Evolutionary conservation across 2,113 vertebrate species (phyloP).

Genomic region (Chloropsis hardwickii): DNA sequence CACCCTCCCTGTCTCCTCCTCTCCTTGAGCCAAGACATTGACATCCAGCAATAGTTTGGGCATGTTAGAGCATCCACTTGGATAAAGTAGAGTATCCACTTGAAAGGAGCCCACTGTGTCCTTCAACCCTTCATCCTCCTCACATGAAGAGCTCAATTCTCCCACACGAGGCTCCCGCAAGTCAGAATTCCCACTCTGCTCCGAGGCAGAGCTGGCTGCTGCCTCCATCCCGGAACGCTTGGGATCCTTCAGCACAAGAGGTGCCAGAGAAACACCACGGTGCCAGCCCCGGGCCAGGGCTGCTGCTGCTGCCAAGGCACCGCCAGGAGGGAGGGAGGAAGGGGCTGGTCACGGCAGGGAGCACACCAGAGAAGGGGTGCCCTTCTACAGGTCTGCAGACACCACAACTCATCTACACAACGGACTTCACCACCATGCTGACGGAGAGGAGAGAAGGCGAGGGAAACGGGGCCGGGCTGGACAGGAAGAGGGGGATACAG

Average conservation of each 20-base stretch:
- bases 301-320: not conserved
- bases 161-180: not conserved
- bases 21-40: not conserved
- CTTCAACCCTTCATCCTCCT: not conserved
- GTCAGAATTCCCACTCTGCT: not conserved
- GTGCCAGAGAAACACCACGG: not conserved
- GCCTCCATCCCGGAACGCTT: not conserved
- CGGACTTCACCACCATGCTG: slow-evolving; percentile 85
- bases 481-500: slow-evolving; percentile 65
- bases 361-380: slow-evolving; percentile 12
- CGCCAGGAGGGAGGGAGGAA: not conserved
- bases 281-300: not conserved
- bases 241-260: not conserved
- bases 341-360: not conserved
- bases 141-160: not conserved
- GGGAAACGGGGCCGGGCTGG: slow-evolving; percentile 63
- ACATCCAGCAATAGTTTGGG: not conserved
- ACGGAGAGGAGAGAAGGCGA: slow-evolving; percentile 78
- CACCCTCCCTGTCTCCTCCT: not conserved
- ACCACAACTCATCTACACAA: slow-evolving; percentile 80
- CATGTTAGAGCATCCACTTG: not conserved
- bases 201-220: not conserved
- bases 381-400: slow-evolving; percentile 80
- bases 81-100: not conserved
- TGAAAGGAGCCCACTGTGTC: not conserved